Evolutionary conservation across 2,113 vertebrate genomes (phyloP).

Genomic region (Platichthys flesus): DNA sequence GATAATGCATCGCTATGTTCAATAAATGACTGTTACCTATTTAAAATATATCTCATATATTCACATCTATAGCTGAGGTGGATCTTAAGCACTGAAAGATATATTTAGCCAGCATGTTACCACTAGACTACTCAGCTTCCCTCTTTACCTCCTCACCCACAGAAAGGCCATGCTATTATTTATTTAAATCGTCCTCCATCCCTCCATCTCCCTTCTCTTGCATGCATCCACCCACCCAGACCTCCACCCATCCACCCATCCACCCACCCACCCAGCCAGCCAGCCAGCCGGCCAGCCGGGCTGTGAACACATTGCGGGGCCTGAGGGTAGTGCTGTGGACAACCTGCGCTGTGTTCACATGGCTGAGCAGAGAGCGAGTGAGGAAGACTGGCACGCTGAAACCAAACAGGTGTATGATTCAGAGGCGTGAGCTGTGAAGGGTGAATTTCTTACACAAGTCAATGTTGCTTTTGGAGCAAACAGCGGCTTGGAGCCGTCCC

Average conservation of each 20-base stretch:
- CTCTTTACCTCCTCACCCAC: conserved; percentile 72
- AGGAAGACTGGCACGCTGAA: conserved; percentile 82
- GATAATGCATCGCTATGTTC: conserved; percentile 34
- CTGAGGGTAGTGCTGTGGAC: conserved; percentile 82
- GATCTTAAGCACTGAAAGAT: conserved; percentile 52
- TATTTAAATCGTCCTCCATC: conserved; percentile 71
- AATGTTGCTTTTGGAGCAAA: conserved; percentile 77
- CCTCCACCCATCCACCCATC: conserved; percentile 39
- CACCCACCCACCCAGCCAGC: conserved; percentile 40
- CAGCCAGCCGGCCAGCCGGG: conserved; percentile 64
- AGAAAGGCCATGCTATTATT: conserved; percentile 77
- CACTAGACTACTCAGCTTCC: conserved; percentile 60
- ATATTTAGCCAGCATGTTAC: conserved; percentile 65
- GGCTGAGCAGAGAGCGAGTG: conserved; percentile 81
- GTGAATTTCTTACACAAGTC: conserved; percentile 80
- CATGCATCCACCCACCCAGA: conserved; percentile 49
- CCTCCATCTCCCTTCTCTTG: conserved; percentile 42
- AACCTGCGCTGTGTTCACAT: conserved; percentile 84
- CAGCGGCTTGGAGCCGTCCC: conserved; percentile 73
- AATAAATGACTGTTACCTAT: conserved; percentile 24
- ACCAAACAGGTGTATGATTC: conserved; percentile 86
- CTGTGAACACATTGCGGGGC: conserved; percentile 85
- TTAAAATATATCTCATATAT: rapidly evolving
- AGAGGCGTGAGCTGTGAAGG: conserved; percentile 83
- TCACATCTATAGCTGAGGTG: not conserved